Percentiles rank a stretch among this genome's conserved stretches.
Conservation (phyloP, 2,888 invertebrate species). For the Scaptomyza flava region DNA sequence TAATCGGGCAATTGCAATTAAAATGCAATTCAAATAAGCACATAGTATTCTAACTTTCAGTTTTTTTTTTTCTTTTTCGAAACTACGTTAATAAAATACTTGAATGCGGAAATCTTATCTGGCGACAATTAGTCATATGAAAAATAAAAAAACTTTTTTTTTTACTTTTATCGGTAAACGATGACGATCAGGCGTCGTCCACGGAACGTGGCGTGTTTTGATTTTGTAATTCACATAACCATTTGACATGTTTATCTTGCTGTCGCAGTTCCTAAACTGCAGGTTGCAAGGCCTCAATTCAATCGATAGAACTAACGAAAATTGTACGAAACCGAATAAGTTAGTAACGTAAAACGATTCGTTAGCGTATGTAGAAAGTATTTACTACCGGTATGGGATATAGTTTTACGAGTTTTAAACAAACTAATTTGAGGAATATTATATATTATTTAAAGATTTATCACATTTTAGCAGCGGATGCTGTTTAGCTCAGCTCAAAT, state of each 20-base stretch:
- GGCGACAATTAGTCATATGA: slow-evolving; percentile 57
- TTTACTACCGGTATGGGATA: neutral
- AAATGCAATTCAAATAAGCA: slow-evolving; percentile 9
- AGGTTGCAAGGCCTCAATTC: too few relatives aligned
- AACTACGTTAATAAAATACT: neutral
- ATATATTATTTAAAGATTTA: neutral
- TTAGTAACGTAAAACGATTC: neutral
- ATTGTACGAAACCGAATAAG: neutral
- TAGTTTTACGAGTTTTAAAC: too few relatives aligned
- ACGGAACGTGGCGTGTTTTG: slow-evolving; percentile 39
- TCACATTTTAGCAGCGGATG: slow-evolving; percentile 6
- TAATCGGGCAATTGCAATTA: slow-evolving; percentile 14
- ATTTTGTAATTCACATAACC: neutral
- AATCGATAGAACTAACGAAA: neutral
- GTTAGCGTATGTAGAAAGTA: neutral
- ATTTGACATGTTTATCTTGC: neutral
- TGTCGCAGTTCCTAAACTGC: neutral
- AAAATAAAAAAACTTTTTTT: slow-evolving; percentile 29
- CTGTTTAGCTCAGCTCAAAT: slow-evolving; percentile 15
- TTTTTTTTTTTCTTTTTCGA: too few relatives aligned
- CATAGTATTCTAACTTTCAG: neutral
- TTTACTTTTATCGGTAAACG: slow-evolving; percentile 18
- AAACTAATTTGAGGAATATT: too few relatives aligned
- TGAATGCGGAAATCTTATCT: slow-evolving; percentile 26
- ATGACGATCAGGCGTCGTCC: neutral